Percentiles rank a stretch among this genome's conserved stretches.
These are phyloP conservation scores for Donacobius atricapilla DNA, from an alignment of 2,113 vertebrate genomes.

Conservation along the genomic window DNA sequence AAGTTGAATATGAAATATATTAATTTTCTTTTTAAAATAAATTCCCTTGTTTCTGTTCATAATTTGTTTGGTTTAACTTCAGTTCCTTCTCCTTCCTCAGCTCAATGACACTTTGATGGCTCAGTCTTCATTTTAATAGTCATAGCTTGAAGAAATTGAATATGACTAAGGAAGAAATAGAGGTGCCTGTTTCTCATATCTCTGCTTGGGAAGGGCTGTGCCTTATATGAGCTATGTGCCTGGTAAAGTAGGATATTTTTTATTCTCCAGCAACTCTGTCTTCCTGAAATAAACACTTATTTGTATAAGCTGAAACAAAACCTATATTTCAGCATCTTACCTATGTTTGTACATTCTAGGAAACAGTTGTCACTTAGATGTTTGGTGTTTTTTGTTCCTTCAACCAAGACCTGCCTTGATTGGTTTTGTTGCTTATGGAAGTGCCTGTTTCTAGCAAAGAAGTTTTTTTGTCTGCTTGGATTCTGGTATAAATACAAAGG, in stretches of 20 bases:
- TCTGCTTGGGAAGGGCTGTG: neutral
- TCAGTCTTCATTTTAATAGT: neutral
- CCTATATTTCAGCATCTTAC: neutral
- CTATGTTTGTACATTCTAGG: conserved; percentile 6
- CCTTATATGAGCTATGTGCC: conserved; percentile 29
- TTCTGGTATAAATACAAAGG: neutral
- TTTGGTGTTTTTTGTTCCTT: neutral
- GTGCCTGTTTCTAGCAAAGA: neutral
- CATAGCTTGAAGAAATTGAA: neutral
- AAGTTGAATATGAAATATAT: neutral
- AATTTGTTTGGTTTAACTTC: neutral
- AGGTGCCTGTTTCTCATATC: neutral
- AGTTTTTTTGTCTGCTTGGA: neutral
- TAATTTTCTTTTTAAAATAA: neutral
- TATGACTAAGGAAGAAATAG: neutral
- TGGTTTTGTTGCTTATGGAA: neutral
- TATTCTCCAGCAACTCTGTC: conserved; percentile 4
- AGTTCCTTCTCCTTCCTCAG: neutral
- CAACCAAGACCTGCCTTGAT: neutral
- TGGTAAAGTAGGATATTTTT: neutral
- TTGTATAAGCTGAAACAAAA: conserved; percentile 33
- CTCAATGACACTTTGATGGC: neutral
- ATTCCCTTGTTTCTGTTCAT: neutral
- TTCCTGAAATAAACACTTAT: neutral
- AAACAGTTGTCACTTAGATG: neutral